Percentiles rank a stretch among this genome's conserved stretches.
These are phyloP conservation scores for Baronia brevicornis DNA, from an alignment of 2,888 invertebrate species.

Conservation along the genomic window DNA sequence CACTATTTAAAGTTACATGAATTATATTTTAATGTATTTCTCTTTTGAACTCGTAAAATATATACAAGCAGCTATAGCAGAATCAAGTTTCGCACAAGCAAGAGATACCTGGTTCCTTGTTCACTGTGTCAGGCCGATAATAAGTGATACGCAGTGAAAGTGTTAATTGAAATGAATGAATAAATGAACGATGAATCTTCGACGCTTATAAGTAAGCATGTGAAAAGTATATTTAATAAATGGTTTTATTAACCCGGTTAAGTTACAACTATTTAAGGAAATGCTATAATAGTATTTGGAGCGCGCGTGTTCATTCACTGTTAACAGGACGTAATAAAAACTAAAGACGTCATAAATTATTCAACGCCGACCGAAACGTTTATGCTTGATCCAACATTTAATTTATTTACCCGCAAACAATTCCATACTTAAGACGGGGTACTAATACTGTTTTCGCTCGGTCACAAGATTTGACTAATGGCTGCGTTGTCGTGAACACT, in stretches of 20 bases:
- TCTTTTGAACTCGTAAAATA: no score
- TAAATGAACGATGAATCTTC: no score
- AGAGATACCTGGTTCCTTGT: no score
- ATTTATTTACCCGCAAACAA: conserved; percentile 25
- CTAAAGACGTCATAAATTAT: conserved; percentile 16
- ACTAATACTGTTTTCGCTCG: conserved; percentile 44
- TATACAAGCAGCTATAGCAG: no score
- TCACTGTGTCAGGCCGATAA: no score
- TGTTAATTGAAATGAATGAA: no score
- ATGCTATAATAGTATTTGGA: conserved; percentile 8
- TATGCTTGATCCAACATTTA: conserved; percentile 22
- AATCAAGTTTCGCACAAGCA: no score
- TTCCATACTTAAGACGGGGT: conserved; percentile 24
- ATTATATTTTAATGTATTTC: no score
- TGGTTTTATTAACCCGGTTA: neutral
- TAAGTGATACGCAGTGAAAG: no score
- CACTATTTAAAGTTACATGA: no score
- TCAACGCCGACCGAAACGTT: conserved; percentile 13
- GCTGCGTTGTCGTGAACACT: conserved; percentile 42
- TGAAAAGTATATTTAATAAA: no score
- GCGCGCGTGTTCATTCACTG: conserved; percentile 6
- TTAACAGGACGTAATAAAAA: conserved; percentile 14
- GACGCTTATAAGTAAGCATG: no score
- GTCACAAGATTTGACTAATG: conserved; percentile 65
- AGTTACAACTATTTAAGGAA: neutral